A percentile compares a stretch with the other conserved stretches of the same genome.
Conservation (phyloP, 2,113 vertebrate genomes). For the Phrynosoma platyrhinos region DNA sequence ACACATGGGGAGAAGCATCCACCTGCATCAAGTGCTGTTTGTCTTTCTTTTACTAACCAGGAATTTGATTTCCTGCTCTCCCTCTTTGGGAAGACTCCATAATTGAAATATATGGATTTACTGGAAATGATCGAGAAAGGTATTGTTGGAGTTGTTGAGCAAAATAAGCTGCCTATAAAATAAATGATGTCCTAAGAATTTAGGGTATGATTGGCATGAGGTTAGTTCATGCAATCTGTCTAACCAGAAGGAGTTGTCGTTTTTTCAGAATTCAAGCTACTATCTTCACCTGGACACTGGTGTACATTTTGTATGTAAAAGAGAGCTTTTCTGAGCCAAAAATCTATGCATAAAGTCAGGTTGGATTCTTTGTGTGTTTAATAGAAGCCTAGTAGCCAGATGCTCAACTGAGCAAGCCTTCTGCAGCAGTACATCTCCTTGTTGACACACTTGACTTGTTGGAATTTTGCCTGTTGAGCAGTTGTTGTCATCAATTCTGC, state of each 20-base stretch:
- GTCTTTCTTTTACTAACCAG: background rate
- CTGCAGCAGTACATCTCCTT: background rate
- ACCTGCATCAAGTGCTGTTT: accelerated
- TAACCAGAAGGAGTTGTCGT: background rate
- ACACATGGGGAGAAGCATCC: background rate
- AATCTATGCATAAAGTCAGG: background rate
- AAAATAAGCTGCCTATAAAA: background rate
- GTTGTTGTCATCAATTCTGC: background rate
- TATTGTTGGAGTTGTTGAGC: background rate
- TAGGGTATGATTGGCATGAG: background rate
- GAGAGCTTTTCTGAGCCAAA: background rate
- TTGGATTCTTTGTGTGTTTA: background rate
- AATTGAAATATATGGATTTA: conserved; percentile 3
- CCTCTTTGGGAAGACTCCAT: background rate
- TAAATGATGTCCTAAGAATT: background rate
- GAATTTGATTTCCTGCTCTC: background rate
- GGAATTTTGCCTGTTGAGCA: background rate
- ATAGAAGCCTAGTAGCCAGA: background rate
- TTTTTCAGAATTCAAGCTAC: background rate
- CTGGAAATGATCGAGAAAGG: conserved; percentile 10
- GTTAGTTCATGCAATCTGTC: background rate
- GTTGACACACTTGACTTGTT: background rate
- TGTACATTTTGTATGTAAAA: background rate
- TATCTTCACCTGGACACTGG: background rate
- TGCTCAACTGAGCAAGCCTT: background rate